phyloP scores from a whole-genome alignment of 2,888 invertebrate genomes.

The Protonemura montana region DNA sequence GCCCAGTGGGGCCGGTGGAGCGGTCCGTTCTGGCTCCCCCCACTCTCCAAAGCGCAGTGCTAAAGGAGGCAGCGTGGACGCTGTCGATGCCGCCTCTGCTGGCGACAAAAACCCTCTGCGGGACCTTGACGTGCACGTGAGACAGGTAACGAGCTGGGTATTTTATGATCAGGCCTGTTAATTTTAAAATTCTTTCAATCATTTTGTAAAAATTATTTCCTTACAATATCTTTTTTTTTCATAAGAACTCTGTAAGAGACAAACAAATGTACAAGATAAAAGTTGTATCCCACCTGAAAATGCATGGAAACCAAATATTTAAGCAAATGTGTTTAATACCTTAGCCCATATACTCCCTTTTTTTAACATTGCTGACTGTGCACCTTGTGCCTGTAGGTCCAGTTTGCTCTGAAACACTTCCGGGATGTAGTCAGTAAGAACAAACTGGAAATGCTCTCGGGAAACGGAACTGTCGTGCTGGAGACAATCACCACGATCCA shows the following conservation, averaged over 20 bases:
- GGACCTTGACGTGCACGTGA: conserved; percentile 78
- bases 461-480: conserved; percentile 91
- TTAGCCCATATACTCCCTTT: too few relatives aligned
- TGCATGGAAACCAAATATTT: too few relatives aligned
- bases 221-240: too few relatives aligned
- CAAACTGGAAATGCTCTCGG: conserved; percentile 91
- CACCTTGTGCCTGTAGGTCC: conserved; percentile 62
- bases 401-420: conserved; percentile 84
- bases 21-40: conserved; percentile 54
- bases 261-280: too few relatives aligned
- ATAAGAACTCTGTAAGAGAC: too few relatives aligned
- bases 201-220: too few relatives aligned
- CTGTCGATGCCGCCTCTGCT: conserved; percentile 65
- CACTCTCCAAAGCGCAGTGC: conserved; percentile 60
- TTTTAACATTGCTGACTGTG: too few relatives aligned
- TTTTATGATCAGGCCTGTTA: background rate
- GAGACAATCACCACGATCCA: conserved; percentile 91
- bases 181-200: conserved; percentile 9
- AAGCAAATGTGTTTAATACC: too few relatives aligned
- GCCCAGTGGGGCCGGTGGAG: conserved; percentile 62
- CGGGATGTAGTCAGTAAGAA: conserved; percentile 91
- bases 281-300: too few relatives aligned
- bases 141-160: conserved; percentile 55
- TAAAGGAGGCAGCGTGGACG: conserved; percentile 59
- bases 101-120: conserved; percentile 69